Conservation (phyloP, 2,888 invertebrate genomes). For the Torymus tubicola region DNA sequence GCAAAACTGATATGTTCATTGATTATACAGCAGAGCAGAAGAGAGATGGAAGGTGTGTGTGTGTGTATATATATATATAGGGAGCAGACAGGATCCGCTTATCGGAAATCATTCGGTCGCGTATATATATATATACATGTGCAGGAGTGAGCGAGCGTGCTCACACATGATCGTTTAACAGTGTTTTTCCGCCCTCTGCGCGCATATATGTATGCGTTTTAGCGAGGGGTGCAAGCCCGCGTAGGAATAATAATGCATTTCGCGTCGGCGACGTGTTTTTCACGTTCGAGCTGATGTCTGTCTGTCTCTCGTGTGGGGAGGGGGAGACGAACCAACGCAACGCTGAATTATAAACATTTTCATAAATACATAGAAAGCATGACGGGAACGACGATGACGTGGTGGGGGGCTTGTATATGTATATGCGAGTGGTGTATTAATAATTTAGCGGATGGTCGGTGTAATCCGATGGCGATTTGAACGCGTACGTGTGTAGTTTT, state of each 20-base stretch:
- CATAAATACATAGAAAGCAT: too few species aligned
- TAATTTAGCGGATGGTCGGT: too few species aligned
- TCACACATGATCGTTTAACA: constrained; percentile 43
- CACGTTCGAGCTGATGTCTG: too few species aligned
- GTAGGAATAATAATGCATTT: neutral
- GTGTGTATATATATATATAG: neutral
- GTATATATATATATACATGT: too few species aligned
- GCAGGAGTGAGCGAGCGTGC: neutral
- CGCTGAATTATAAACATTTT: too few species aligned
- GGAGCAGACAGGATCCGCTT: constrained; percentile 31
- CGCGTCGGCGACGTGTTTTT: neutral
- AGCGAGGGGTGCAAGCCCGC: neutral
- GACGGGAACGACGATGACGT: too few species aligned
- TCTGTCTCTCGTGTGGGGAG: neutral
- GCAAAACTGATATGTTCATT: constrained; percentile 54
- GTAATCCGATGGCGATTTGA: too few species aligned
- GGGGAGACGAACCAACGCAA: too few species aligned
- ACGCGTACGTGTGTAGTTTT: too few species aligned
- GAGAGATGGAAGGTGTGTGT: neutral
- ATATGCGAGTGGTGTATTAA: too few species aligned
- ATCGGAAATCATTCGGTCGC: constrained; percentile 53
- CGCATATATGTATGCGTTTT: neutral
- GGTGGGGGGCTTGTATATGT: too few species aligned
- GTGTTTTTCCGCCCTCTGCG: constrained; percentile 46
- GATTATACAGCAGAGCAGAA: constrained; percentile 25